phyloP scores from a whole-genome alignment of 1,140 invertebrate species.

The Drosophila hydei region DNA sequence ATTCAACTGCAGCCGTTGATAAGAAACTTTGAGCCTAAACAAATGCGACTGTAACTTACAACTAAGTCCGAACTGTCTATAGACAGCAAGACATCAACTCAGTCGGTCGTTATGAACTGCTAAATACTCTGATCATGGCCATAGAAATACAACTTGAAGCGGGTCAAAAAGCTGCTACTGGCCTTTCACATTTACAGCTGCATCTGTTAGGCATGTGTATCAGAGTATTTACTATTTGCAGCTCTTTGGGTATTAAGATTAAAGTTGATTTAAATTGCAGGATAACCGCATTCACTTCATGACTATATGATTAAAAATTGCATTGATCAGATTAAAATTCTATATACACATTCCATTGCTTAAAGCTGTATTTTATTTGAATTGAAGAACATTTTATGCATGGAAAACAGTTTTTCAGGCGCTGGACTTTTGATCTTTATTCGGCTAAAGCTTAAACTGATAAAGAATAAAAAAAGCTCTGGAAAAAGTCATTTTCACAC shows the following conservation, averaged over 20 bases:
- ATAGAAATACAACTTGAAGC: too few species aligned
- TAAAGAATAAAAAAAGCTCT: neutral
- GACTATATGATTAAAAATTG: too few species aligned
- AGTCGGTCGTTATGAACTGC: neutral
- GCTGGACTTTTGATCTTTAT: neutral
- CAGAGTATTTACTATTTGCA: neutral
- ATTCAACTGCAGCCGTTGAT: conserved; percentile 71
- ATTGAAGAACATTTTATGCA: too few species aligned
- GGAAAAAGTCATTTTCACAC: neutral
- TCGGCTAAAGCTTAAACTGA: conserved; percentile 3
- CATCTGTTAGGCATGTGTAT: too few species aligned
- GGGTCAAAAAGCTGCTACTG: neutral
- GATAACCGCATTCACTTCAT: too few species aligned
- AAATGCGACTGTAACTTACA: conserved; percentile 44
- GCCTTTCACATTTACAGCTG: too few species aligned
- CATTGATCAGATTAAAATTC: too few species aligned
- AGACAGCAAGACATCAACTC: conserved; percentile 3
- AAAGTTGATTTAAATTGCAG: neutral
- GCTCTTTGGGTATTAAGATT: neutral
- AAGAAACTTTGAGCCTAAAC: conserved; percentile 67
- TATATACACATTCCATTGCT: too few species aligned
- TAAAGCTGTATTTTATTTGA: too few species aligned
- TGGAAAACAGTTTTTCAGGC: neutral
- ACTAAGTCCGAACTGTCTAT: conserved; percentile 37
- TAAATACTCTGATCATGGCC: conserved; percentile 2